A percentile compares a stretch with the other conserved stretches of the same genome.
phyloP scores from a whole-genome alignment of 2,113 vertebrate species.

The Butastur rufipennis region DNA sequence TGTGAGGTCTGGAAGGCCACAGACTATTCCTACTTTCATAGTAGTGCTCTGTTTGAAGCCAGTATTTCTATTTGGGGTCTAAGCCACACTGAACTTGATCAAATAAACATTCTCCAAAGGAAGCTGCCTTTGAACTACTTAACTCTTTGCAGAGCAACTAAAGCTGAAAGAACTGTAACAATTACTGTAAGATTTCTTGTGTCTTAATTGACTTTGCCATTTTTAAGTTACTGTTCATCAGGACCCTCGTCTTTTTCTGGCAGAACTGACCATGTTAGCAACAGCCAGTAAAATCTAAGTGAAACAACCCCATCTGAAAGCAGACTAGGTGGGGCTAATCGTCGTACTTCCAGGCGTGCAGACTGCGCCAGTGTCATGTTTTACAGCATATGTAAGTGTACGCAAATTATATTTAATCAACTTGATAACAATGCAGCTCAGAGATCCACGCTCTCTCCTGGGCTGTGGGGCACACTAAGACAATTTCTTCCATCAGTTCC shows the following conservation, averaged over 20 bases:
- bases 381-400: background rate
- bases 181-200: background rate
- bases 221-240: background rate
- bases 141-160: slow-evolving; percentile 11
- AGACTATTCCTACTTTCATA: slow-evolving; percentile 25
- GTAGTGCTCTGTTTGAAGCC: slow-evolving; percentile 40
- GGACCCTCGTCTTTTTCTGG: background rate
- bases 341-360: background rate
- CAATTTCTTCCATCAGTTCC: background rate
- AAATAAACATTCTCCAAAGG: slow-evolving; percentile 46
- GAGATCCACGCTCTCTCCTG: background rate
- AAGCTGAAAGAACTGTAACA: background rate
- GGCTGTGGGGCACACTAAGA: background rate
- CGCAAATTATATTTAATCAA: background rate
- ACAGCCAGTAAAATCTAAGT: background rate
- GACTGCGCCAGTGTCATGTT: background rate
- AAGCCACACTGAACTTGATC: slow-evolving; percentile 33
- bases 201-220: background rate
- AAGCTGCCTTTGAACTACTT: slow-evolving; percentile 38
- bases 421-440: background rate
- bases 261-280: background rate
- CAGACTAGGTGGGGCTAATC: background rate
- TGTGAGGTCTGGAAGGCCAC: slow-evolving; percentile 43
- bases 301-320: background rate
- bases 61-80: slow-evolving; percentile 41